Percentiles rank a stretch among this genome's conserved stretches.
These are phyloP conservation scores for Limanda limanda DNA, from an alignment of 2,113 vertebrate genomes.

Conservation along the genomic window DNA sequence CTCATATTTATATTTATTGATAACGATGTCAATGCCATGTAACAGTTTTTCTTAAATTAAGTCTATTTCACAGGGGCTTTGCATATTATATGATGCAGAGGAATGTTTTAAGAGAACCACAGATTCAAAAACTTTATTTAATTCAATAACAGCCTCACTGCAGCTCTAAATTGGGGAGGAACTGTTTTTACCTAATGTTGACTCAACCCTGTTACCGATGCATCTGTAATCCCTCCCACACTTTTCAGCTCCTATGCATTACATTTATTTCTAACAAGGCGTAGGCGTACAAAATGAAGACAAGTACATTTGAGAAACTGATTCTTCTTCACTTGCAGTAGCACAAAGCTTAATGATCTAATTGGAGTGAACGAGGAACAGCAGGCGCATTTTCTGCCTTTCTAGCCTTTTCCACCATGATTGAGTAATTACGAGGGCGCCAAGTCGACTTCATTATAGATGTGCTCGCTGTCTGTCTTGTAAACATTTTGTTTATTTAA, in stretches of 20 bases:
- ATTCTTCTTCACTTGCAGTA: constrained; percentile 57
- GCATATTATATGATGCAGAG: neutral
- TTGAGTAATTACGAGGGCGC: constrained; percentile 57
- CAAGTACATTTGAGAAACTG: constrained; percentile 50
- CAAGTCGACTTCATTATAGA: constrained; percentile 51
- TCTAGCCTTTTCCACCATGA: constrained; percentile 44
- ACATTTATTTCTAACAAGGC: constrained; percentile 47
- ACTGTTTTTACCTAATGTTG: constrained; percentile 48
- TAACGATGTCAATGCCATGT: too few relatives aligned
- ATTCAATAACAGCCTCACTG: constrained; percentile 30
- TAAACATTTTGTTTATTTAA: constrained; percentile 56
- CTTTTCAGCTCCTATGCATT: constrained; percentile 46
- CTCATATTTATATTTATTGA: too few relatives aligned
- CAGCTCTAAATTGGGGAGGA: constrained; percentile 19
- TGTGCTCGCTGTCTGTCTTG: constrained; percentile 46
- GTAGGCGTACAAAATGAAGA: constrained; percentile 50
- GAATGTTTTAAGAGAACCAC: neutral
- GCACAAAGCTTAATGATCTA: constrained; percentile 62
- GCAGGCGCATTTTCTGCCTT: constrained; percentile 49
- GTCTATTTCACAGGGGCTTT: neutral
- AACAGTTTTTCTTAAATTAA: too few relatives aligned
- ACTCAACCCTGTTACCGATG: constrained; percentile 55
- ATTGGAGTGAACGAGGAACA: constrained; percentile 57
- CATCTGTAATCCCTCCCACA: constrained; percentile 59
- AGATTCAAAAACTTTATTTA: neutral